Percentiles rank a stretch among this genome's conserved stretches.
phyloP scores from a whole-genome alignment of 2,888 invertebrate genomes.

The Chydorus sphaericus region DNA sequence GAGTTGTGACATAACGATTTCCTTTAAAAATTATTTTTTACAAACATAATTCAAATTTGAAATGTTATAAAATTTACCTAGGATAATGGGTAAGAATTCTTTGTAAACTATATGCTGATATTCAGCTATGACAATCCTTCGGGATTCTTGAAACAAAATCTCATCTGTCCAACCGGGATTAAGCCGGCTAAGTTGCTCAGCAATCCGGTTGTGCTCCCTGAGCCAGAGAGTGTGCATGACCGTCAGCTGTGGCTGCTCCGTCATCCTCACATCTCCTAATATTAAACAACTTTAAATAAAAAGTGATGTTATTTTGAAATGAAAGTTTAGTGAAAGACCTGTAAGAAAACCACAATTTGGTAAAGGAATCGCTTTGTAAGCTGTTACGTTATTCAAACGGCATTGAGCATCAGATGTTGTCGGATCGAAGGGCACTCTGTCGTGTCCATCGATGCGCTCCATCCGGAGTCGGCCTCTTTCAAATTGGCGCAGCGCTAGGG shows the following conservation, averaged over 20 bases:
- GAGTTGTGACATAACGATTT: conserved; percentile 41
- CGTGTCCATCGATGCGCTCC: background rate
- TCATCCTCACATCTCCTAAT: conserved; percentile 22
- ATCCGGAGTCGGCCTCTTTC: conserved; percentile 38
- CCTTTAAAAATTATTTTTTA: background rate
- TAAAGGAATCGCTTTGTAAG: background rate
- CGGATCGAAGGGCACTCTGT: background rate
- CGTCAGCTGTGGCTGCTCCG: conserved; percentile 23
- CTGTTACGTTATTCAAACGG: too few species aligned
- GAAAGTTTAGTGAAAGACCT: too few species aligned
- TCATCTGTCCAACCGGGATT: conserved; percentile 30
- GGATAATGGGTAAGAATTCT: conserved; percentile 24
- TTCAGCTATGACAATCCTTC: conserved; percentile 27
- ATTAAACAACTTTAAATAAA: background rate
- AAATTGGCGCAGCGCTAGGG: conserved; percentile 47
- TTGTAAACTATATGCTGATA: conserved; percentile 26
- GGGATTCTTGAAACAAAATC: conserved; percentile 25
- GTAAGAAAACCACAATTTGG: too few species aligned
- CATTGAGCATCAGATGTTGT: background rate
- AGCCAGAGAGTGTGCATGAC: conserved; percentile 28
- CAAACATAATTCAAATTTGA: background rate
- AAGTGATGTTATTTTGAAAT: too few species aligned
- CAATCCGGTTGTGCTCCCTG: conserved; percentile 30
- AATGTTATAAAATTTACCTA: conserved; percentile 22
- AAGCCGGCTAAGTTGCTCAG: conserved; percentile 23